Conservation (phyloP, 2,797 vertebrate species). For the Rhabdomys pumilio region DNA sequence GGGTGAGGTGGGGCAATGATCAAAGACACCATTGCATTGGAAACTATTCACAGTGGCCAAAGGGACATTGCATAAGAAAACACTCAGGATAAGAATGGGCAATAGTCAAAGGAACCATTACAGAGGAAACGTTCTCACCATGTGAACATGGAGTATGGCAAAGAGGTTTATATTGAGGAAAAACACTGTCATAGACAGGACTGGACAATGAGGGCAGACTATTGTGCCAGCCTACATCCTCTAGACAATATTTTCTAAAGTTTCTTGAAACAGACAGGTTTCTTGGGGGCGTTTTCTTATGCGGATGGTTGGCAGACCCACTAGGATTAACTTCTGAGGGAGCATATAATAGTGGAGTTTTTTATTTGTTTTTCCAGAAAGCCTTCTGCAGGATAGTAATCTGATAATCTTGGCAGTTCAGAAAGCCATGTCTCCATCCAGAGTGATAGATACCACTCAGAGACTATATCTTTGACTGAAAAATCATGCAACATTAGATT, state of each 20-base stretch:
- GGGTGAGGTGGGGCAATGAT: too few species aligned
- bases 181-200: not conserved
- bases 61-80: not conserved
- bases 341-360: not conserved
- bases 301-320: not conserved
- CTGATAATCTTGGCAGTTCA: not conserved
- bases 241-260: not conserved
- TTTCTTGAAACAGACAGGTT: not conserved
- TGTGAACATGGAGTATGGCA: not conserved
- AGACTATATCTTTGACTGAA: not conserved
- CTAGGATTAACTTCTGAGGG: not conserved
- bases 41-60: not conserved
- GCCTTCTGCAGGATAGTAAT: not conserved
- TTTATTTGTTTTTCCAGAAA: not conserved
- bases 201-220: not conserved
- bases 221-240: not conserved
- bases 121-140: not conserved
- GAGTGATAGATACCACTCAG: not conserved
- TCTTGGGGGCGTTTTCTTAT: not conserved
- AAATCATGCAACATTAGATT: not conserved
- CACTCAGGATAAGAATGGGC: not conserved
- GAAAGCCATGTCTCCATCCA: not conserved
- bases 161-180: not conserved
- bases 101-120: not conserved
- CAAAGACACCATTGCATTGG: too few species aligned